Conservation (phyloP, 2,113 vertebrate species). For the Dolichallabes microphthalmus region DNA sequence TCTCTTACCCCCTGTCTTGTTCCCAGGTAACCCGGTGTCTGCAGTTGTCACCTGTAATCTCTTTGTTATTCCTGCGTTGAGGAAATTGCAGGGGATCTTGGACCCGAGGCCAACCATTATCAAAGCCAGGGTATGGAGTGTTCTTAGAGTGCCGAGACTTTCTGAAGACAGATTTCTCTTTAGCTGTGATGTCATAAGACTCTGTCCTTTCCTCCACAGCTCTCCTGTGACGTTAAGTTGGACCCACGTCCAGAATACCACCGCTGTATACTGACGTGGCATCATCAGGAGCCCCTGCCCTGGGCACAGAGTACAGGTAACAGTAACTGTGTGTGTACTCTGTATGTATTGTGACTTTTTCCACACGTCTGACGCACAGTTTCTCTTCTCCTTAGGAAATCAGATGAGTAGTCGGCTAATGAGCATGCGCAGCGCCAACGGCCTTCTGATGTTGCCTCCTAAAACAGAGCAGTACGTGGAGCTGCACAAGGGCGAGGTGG, state of each 20-base stretch:
- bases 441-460: slow-evolving; percentile 98
- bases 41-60: slow-evolving; percentile 99
- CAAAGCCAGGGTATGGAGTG: slow-evolving; percentile 89
- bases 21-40: slow-evolving; percentile 93
- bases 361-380: background rate
- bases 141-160: background rate
- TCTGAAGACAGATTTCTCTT: background rate
- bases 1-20: slow-evolving; percentile 15
- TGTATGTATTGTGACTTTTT: background rate
- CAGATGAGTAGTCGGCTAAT: slow-evolving; percentile 98
- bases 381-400: slow-evolving; percentile 77
- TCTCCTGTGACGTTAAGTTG: slow-evolving; percentile 98
- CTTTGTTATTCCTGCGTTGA: slow-evolving; percentile 96
- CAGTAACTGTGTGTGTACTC: background rate
- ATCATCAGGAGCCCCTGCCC: slow-evolving; percentile 98
- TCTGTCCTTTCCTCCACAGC: slow-evolving; percentile 66
- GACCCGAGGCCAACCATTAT: slow-evolving; percentile 98
- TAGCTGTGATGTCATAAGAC: slow-evolving; percentile 8
- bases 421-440: slow-evolving; percentile 99
- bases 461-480: slow-evolving; percentile 99
- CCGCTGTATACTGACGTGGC: slow-evolving; percentile 98
- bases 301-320: slow-evolving; percentile 99
- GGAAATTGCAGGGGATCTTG: slow-evolving; percentile 98
- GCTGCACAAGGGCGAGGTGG: slow-evolving; percentile 97
- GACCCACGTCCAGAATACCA: slow-evolving; percentile 98